phyloP scores from a whole-genome alignment of 2,797 vertebrate species.

The Allobates femoralis region DNA sequence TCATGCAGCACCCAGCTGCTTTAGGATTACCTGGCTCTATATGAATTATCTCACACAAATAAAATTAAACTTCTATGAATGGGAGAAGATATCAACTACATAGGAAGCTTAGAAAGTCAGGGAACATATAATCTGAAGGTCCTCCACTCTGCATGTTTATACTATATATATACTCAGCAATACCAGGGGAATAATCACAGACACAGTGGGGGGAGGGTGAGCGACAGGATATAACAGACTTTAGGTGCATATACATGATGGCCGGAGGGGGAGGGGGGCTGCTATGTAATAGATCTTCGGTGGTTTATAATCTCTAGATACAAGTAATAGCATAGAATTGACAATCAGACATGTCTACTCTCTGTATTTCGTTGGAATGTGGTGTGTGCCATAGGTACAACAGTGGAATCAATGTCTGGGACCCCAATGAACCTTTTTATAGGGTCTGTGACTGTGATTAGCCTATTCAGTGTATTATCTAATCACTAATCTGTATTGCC shows the following conservation, averaged over 20 bases:
- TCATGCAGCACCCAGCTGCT: too few species aligned
- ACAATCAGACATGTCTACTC: too few species aligned
- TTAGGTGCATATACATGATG: not conserved
- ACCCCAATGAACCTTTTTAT: too few species aligned
- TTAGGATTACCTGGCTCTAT: not conserved
- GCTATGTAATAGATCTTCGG: not conserved
- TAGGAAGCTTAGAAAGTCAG: not conserved
- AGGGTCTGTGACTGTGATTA: too few species aligned
- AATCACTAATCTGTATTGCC: too few species aligned
- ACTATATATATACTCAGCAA: not conserved
- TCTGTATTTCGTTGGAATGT: too few species aligned
- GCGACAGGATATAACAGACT: not conserved
- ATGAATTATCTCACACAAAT: not conserved
- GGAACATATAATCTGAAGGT: not conserved
- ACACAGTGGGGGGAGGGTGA: not conserved
- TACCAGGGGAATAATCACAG: not conserved
- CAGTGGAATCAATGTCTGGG: too few species aligned
- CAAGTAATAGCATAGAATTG: too few species aligned
- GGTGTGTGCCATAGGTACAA: too few species aligned
- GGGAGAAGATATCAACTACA: not conserved
- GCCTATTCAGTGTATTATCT: too few species aligned
- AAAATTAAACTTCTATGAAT: too few species aligned
- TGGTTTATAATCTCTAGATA: not conserved
- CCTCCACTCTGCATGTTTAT: not conserved
- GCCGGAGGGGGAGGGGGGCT: not conserved